Conservation (phyloP, 2,797 vertebrate species). For the Hapalemur alaotrensis region DNA sequence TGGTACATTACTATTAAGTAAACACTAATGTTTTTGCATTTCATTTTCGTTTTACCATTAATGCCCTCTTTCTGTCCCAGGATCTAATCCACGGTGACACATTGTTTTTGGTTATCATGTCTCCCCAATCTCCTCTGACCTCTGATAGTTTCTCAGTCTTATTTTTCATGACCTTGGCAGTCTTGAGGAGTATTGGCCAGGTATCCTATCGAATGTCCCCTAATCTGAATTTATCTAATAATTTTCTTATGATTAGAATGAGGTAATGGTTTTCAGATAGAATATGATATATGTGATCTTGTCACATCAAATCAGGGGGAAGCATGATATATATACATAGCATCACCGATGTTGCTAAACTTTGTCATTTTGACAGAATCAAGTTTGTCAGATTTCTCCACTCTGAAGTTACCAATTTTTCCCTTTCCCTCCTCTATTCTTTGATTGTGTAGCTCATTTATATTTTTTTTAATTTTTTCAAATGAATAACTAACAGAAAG, state of each 20-base stretch:
- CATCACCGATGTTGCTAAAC: not conserved
- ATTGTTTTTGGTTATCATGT: not conserved
- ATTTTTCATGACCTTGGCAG: not conserved
- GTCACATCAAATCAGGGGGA: not conserved
- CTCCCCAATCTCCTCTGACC: not conserved
- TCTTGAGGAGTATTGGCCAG: not conserved
- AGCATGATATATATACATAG: not conserved
- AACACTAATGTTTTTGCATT: not conserved
- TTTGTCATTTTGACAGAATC: not conserved
- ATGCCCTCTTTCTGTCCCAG: not conserved
- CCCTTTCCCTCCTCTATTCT: not conserved
- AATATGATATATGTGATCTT: not conserved
- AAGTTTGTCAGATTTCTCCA: not conserved
- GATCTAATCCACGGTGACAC: not conserved
- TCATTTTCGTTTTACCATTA: not conserved
- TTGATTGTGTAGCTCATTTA: not conserved
- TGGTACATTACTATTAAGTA: not conserved
- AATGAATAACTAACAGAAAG: not conserved
- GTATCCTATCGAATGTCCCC: not conserved
- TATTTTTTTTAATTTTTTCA: not conserved
- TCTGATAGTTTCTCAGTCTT: not conserved
- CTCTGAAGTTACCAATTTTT: not conserved
- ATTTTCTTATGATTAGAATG: not conserved
- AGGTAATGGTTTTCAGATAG: not conserved
- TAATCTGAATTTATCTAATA: not conserved